A percentile compares a stretch with the other conserved stretches of the same genome.
phyloP scores from a whole-genome alignment of 2,113 vertebrate species.

The Perca flavescens region DNA sequence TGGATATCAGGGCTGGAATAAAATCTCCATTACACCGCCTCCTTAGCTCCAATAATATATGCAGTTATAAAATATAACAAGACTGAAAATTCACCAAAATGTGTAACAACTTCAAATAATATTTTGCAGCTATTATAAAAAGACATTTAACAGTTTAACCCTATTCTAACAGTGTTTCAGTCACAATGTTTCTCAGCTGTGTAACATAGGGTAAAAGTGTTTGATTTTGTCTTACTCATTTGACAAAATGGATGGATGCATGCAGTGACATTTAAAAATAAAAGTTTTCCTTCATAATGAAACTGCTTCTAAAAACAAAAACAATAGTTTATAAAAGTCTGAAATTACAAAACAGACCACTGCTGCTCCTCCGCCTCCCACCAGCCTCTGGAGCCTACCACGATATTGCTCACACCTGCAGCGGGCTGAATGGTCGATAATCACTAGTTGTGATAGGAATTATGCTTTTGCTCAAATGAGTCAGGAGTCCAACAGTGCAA shows the following conservation, averaged over 20 bases:
- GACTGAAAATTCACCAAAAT: not conserved
- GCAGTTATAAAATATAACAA: not conserved
- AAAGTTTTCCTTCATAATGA: not conserved
- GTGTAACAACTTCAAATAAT: not conserved
- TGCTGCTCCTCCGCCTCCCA: constrained; percentile 35
- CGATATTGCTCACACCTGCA: constrained; percentile 48
- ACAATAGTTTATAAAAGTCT: constrained; percentile 31
- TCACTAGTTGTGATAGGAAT: constrained; percentile 40
- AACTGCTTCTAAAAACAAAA: constrained; percentile 43
- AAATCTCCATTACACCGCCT: not conserved
- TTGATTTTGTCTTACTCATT: constrained; percentile 3
- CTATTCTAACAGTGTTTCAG: not conserved
- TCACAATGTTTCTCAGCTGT: not conserved
- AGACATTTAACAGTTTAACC: not conserved
- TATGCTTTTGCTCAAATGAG: constrained; percentile 49
- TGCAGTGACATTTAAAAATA: not conserved
- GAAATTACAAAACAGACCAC: constrained; percentile 31
- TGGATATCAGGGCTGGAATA: not conserved
- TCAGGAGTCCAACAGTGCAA: constrained; percentile 47
- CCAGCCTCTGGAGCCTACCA: not conserved
- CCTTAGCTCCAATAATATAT: not conserved
- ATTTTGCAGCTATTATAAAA: not conserved
- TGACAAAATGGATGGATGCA: constrained; percentile 17
- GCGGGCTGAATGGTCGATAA: constrained; percentile 30
- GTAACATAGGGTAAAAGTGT: too few species aligned